Evolutionary conservation across 2,113 vertebrate genomes (phyloP).

Genomic region (Pristiophorus japonicus): DNA sequence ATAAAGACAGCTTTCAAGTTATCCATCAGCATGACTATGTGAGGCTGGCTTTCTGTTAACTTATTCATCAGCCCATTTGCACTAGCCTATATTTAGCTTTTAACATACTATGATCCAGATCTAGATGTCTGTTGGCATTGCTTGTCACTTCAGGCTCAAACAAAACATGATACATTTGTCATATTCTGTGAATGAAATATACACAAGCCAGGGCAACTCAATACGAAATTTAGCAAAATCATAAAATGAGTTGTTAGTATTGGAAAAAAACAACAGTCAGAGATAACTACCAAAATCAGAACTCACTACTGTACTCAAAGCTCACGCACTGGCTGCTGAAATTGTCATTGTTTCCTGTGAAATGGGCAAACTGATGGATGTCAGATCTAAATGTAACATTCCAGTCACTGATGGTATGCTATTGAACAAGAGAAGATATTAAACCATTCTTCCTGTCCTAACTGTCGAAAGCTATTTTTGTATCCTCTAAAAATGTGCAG

Average conservation of each 20-base stretch:
- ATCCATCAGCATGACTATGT: background rate
- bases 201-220: background rate
- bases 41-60: background rate
- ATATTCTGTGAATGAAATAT: background rate
- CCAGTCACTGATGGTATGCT: background rate
- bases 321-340: background rate
- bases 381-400: background rate
- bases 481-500: background rate
- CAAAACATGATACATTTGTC: background rate
- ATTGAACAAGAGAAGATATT: background rate
- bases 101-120: background rate
- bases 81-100: background rate
- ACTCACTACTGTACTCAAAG: background rate
- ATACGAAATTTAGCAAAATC: background rate
- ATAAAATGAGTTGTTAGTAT: background rate
- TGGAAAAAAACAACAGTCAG: background rate
- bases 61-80: background rate
- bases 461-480: slow-evolving; percentile 4
- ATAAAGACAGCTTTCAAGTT: background rate
- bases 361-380: background rate
- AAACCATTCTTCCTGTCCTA: background rate
- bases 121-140: background rate
- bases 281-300: background rate
- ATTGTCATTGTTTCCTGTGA: background rate
- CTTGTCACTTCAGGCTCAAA: background rate